Evolutionary conservation across 2,888 invertebrate genomes (phyloP).

Genomic region (Dione vanillae): DNA sequence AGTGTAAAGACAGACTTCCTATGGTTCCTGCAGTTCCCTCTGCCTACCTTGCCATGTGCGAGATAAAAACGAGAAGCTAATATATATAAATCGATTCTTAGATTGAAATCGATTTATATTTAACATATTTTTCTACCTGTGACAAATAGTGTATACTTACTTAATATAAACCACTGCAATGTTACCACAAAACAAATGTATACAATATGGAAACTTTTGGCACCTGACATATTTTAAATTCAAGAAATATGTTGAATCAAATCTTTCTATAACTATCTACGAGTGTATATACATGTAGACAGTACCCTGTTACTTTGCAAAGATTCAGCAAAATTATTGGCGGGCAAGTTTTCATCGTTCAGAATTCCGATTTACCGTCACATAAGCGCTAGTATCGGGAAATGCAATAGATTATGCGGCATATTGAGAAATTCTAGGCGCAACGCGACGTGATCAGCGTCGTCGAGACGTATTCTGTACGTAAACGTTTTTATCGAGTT

Average conservation of each 20-base stretch:
- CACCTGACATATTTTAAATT: not conserved
- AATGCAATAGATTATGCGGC: constrained; percentile 62
- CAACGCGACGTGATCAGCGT: constrained; percentile 60
- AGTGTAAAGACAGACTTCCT: no score
- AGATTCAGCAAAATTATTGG: constrained; percentile 44
- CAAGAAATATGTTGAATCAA: not conserved
- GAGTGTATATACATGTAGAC: not conserved
- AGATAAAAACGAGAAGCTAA: no score
- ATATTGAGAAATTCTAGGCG: constrained; percentile 67
- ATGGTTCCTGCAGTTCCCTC: no score
- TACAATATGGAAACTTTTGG: constrained; percentile 10
- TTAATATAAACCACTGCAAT: not conserved
- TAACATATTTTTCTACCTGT: not conserved
- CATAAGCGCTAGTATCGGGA: constrained; percentile 48
- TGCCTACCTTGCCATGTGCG: no score
- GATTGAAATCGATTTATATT: no score
- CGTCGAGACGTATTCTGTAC: constrained; percentile 38
- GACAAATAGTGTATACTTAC: not conserved
- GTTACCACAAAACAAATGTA: not conserved
- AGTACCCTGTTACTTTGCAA: constrained; percentile 13
- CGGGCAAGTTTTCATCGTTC: constrained; percentile 47
- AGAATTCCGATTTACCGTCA: constrained; percentile 53
- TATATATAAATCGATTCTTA: no score
- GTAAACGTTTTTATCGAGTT: constrained; percentile 49
- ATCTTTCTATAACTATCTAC: not conserved